phyloP scores from a whole-genome alignment of 2,113 vertebrate species.

The Brevimyrus niger region DNA sequence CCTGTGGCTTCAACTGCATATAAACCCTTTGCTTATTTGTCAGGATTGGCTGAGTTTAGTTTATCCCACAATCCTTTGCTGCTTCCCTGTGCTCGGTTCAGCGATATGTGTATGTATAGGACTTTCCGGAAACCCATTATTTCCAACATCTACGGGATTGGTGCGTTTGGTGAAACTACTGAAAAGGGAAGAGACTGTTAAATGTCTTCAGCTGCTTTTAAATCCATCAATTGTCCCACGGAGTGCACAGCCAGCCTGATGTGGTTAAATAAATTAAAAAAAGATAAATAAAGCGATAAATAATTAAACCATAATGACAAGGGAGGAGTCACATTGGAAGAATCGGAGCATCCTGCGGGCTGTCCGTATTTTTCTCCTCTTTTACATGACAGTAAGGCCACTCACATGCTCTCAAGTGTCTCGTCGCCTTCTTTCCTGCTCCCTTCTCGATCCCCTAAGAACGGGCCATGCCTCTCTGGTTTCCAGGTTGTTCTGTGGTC shows the following conservation, averaged over 20 bases:
- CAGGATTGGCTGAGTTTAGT: not conserved
- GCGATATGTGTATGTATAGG: not conserved
- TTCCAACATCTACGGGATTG: not conserved
- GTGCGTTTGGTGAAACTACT: not conserved
- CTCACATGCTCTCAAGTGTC: not conserved
- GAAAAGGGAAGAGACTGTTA: not conserved
- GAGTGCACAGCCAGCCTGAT: not conserved
- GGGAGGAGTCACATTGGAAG: not conserved
- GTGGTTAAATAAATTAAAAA: constrained; percentile 13
- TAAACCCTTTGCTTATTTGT: not conserved
- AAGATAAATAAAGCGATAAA: constrained; percentile 15
- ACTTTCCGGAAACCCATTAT: not conserved
- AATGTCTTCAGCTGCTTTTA: not conserved
- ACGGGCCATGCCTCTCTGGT: not conserved
- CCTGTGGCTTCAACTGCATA: not conserved
- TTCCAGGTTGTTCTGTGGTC: not conserved
- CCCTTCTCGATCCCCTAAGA: not conserved
- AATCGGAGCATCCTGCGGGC: not conserved
- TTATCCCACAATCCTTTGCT: not conserved
- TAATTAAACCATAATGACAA: not conserved
- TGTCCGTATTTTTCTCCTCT: not conserved
- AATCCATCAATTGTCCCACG: not conserved
- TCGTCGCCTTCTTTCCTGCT: not conserved
- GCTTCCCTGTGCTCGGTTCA: not conserved
- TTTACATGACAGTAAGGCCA: not conserved